phyloP scores from a whole-genome alignment of 2,797 vertebrate species.

The Margarornis squamiger region DNA sequence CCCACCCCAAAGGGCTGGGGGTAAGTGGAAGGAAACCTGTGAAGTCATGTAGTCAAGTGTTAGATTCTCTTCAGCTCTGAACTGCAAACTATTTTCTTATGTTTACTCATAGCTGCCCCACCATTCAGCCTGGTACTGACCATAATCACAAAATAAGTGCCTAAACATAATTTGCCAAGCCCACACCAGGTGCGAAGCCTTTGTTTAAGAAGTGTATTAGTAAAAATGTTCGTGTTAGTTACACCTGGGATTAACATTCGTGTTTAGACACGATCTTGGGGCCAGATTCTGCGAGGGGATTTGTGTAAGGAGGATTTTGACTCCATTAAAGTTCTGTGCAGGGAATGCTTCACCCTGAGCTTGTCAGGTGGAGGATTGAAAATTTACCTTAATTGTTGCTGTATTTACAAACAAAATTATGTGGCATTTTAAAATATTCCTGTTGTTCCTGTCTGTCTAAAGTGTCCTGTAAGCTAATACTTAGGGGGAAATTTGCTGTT shows the following conservation, averaged over 20 bases:
- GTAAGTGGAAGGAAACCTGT: neutral
- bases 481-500: neutral
- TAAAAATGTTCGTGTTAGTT: neutral
- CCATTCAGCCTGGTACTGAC: neutral
- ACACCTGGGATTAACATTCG: slow-evolving; percentile 28
- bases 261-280: neutral
- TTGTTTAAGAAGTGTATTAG: neutral
- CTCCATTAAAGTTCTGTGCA: neutral
- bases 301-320: slow-evolving; percentile 21
- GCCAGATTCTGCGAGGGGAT: neutral
- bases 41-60: neutral
- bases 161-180: neutral
- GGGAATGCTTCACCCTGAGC: neutral
- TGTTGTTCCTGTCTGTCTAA: neutral
- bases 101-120: neutral
- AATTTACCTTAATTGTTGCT: neutral
- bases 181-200: neutral
- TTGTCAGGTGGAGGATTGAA: neutral
- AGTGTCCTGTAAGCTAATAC: neutral
- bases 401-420: neutral
- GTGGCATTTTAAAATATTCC: neutral
- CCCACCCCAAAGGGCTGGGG: neutral
- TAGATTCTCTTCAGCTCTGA: neutral
- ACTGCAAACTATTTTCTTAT: neutral
- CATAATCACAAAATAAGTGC: neutral